Evolutionary conservation across 2,113 vertebrate genomes (phyloP).

Genomic region (Oncorhynchus mykiss): DNA sequence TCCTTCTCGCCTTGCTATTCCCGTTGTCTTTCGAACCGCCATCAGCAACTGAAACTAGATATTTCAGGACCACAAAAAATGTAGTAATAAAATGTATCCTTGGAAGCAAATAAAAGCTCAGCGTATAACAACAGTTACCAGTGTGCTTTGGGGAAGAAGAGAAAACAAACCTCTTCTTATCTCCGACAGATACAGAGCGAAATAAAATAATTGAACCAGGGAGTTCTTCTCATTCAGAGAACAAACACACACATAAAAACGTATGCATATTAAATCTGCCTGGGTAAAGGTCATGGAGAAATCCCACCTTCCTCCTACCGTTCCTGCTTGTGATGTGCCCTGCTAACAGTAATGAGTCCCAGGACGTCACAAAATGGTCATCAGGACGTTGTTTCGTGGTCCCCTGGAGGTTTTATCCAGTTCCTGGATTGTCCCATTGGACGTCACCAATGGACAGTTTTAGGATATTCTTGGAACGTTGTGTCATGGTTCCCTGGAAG

Average conservation of each 20-base stretch:
- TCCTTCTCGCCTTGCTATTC: not conserved
- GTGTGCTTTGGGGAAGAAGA: slow-evolving; percentile 18
- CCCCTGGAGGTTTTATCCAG: too few species aligned
- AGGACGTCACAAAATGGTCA: too few species aligned
- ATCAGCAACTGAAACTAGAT: slow-evolving; percentile 10
- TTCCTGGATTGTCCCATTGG: too few species aligned
- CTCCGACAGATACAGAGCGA: slow-evolving; percentile 1
- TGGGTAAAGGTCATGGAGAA: slow-evolving; percentile 77
- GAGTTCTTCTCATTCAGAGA: slow-evolving; percentile 46
- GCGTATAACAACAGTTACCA: slow-evolving; percentile 4
- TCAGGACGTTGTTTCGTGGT: too few species aligned
- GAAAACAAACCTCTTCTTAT: slow-evolving; percentile 7
- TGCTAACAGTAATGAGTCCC: too few species aligned
- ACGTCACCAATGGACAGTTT: too few species aligned
- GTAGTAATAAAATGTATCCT: slow-evolving; percentile 6
- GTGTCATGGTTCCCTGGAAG: too few species aligned
- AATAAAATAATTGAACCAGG: slow-evolving; percentile 28
- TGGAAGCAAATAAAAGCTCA: slow-evolving; percentile 33
- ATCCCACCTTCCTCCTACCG: slow-evolving; percentile 60
- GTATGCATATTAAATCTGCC: slow-evolving; percentile 57
- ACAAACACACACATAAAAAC: slow-evolving; percentile 33
- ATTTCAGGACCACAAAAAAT: slow-evolving; percentile 7
- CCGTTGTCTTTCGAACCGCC: slow-evolving; percentile 35
- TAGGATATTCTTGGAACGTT: too few species aligned
- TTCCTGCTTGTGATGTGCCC: slow-evolving; percentile 53